Percentiles rank a stretch among this genome's conserved stretches.
phyloP scores from a whole-genome alignment of 2,797 vertebrate species.

The Heterohyrax brucei region DNA sequence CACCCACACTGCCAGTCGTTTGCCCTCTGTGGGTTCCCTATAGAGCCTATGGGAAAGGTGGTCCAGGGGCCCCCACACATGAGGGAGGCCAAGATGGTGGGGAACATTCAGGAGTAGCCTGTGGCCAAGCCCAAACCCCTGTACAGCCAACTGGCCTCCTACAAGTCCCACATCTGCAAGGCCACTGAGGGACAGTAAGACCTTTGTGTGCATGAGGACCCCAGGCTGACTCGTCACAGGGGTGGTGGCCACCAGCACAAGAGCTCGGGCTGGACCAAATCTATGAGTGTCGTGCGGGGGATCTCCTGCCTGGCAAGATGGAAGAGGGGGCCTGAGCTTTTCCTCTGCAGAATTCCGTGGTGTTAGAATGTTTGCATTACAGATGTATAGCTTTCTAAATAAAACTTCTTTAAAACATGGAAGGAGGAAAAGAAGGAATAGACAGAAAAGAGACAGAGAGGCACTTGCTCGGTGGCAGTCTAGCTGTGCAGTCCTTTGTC shows the following conservation, averaged over 20 bases:
- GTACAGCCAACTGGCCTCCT: too few relatives aligned
- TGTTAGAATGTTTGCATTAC: too few relatives aligned
- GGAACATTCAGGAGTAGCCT: too few relatives aligned
- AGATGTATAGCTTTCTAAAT: not conserved
- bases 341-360: too few relatives aligned
- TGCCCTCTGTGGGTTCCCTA: accelerated
- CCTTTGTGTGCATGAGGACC: too few relatives aligned
- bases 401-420: not conserved
- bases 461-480: too few relatives aligned
- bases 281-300: too few relatives aligned
- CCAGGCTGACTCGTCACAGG: not conserved
- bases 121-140: too few relatives aligned
- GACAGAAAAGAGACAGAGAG: constrained; percentile 74
- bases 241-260: not conserved
- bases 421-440: not conserved
- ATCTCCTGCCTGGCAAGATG: too few relatives aligned
- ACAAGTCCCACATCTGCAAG: too few relatives aligned
- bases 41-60: not conserved
- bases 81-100: not conserved
- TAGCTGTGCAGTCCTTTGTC: constrained; percentile 72
- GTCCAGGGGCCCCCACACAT: accelerated
- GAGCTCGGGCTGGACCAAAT: too few relatives aligned
- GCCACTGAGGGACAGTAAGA: not conserved
- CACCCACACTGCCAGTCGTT: accelerated
- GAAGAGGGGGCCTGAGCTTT: too few relatives aligned